Base-by-base conservation (phyloP, 1,140 invertebrate genomes). In the Aricia agestis region DNA sequence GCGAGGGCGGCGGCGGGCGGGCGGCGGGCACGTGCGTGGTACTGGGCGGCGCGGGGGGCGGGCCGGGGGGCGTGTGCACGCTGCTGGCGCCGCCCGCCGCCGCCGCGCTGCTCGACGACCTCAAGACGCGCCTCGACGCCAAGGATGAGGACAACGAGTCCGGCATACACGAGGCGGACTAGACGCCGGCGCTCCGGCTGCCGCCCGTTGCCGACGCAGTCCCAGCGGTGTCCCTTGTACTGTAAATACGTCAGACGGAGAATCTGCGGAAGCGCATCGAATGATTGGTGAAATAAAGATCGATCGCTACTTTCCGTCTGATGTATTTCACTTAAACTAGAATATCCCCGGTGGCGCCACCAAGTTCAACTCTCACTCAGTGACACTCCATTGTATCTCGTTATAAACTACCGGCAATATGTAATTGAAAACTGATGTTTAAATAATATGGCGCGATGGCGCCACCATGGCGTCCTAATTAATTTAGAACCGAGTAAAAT, bases 61-160 rank as follows among this genome's bases (percentile, higher is more conserved):
- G 76, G 72, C 80, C 82, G 45, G 76, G 83, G 18, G 75, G 76
- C 58, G 81, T 84, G 72, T 87, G 85, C 78, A 75, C 73, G 69
- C 77, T 87, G 72, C 72, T 85, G 76, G 82, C 82, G 72, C 81
- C 45, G 45, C 45, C 45, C 11, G 13, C 82, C 68, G 74, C 85
- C 70, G 85, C 86, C 72, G 84, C 81, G 71, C 82, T 90, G 78
- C 81, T 90, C 69, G 84, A 87, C 78, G 88, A 89, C 78, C 86
- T 89, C 74, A 87, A 84, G 80, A 87, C 84, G 58, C 78, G 85
- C 15, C 82, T 90, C 75, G 83, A 85, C 76, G 81, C 77, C 69
- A 89, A 90, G 79, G 87, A 90, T 75, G 87, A 87, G 72, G 89
- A 91, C 76, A 85, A 85, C 80, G 89, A 91, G 80, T 89, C 87